Evolutionary conservation across 2,113 vertebrate species (phyloP).

Genomic region (Semicossyphus pulcher): DNA sequence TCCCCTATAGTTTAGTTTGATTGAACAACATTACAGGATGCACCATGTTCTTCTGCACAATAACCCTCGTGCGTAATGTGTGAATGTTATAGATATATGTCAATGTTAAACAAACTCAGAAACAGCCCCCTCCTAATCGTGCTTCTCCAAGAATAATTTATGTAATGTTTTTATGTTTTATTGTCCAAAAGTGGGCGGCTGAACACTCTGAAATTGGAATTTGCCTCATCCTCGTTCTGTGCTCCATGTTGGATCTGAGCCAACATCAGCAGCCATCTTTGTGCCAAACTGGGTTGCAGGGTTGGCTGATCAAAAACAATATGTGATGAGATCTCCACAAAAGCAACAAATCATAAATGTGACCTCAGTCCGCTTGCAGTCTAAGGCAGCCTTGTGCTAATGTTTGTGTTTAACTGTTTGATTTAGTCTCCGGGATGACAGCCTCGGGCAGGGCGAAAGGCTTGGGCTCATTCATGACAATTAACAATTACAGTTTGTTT

Average conservation of each 20-base stretch:
- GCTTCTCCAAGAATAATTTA: conserved; percentile 49
- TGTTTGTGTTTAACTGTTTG: conserved; percentile 76
- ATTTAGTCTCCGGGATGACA: conserved; percentile 58
- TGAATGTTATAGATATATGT: conserved; percentile 57
- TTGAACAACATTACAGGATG: conserved; percentile 45
- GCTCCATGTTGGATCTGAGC: conserved; percentile 70
- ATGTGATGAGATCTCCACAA: conserved; percentile 66
- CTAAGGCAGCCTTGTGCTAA: conserved; percentile 74
- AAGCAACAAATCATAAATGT: conserved; percentile 79
- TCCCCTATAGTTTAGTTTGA: conserved; percentile 38
- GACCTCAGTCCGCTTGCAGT: conserved; percentile 72
- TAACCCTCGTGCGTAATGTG: conserved; percentile 41
- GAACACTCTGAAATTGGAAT: conserved; percentile 67
- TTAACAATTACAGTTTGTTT: conserved; percentile 40
- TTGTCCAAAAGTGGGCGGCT: conserved; percentile 63
- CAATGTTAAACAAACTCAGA: conserved; percentile 37
- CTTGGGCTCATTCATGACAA: conserved; percentile 52
- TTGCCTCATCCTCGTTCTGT: conserved; percentile 72
- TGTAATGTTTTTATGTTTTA: conserved; percentile 43
- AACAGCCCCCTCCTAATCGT: conserved; percentile 33
- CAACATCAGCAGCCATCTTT: conserved; percentile 80
- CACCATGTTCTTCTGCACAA: conserved; percentile 43
- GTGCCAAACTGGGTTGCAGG: conserved; percentile 81
- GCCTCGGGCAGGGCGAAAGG: conserved; percentile 59
- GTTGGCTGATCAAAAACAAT: conserved; percentile 82